Conservation (phyloP, 2,113 vertebrate genomes). For the Ardeotis arabs region DNA sequence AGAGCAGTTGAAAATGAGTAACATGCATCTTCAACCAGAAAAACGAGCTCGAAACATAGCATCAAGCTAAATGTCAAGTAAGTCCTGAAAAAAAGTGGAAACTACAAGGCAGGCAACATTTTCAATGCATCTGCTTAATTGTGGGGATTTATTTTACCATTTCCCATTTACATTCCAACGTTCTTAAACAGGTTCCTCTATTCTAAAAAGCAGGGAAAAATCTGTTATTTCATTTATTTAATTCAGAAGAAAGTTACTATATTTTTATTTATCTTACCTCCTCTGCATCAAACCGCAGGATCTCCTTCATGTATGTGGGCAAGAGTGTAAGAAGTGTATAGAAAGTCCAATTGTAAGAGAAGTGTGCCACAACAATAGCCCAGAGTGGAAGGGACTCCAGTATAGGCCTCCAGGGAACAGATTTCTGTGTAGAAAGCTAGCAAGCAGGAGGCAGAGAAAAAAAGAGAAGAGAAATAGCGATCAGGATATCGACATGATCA, state of each 20-base stretch:
- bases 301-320: slow-evolving; percentile 94
- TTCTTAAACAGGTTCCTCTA: not conserved
- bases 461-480: not conserved
- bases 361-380: slow-evolving; percentile 96
- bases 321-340: slow-evolving; percentile 95
- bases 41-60: not conserved
- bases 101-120: not conserved
- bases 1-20: not conserved
- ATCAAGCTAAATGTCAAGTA: not conserved
- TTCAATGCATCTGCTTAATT: not conserved
- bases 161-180: not conserved
- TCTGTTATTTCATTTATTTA: not conserved
- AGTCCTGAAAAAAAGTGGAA: not conserved
- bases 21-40: not conserved
- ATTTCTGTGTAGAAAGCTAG: slow-evolving; percentile 82
- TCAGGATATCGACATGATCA: not conserved
- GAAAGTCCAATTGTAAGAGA: slow-evolving; percentile 98
- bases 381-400: slow-evolving; percentile 85
- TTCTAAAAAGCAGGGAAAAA: not conserved
- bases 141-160: not conserved
- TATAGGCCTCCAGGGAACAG: slow-evolving; percentile 89
- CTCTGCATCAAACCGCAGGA: slow-evolving; percentile 92
- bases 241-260: not conserved
- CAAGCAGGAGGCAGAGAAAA: not conserved
- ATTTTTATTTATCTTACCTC: slow-evolving; percentile 79